Evolutionary conservation across 1,140 invertebrate species (phyloP), one percentile per base, ranked within the genome.

Genomic region (Holotrichia oblita): DNA sequence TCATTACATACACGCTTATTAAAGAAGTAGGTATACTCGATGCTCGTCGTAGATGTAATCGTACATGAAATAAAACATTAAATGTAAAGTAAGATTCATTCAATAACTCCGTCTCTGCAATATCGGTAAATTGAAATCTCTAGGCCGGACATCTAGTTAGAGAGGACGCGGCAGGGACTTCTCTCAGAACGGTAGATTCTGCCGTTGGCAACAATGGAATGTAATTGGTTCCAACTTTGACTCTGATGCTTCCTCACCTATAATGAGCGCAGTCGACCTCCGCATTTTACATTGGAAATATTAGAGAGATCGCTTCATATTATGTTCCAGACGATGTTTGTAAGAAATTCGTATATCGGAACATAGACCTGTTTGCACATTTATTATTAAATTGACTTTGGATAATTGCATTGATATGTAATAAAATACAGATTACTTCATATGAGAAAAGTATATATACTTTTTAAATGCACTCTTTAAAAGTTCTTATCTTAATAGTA

Each of bases 181-280:
- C 80, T 82, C 69, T 20, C 69, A 55, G 77, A 81, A 76, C 77
- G 80, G 77, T 76, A 76, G 75, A 76, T 55, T 79, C 83, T 83
- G 83, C 81, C 79, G 78, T 79, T 83, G 83, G 83, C 83, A 84
- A 83, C 83, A 84, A 84, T 83, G 80, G 78, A 78, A 55, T 79
- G 83, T 84, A 84, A 84, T 84, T 84, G 83, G 83, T 82, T 83
- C 82, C 82, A 84, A 83, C 83, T 83, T 82, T 82, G 82, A 81
- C 81, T 82, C 76, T 76, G 76, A 20, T 24, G 20, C 22, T 22
- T 24, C 76, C 77, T 81, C 80, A 81, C 80, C 80, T 81, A 82
- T 81, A 82, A 81, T 82, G 81, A 82, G 76, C 61, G 77, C 72
- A 79, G 79, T 79, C 76, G 81, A 80, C 80, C 78, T 81, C 79